Conservation (phyloP, 2,888 invertebrate genomes). For the Odontothrips loti region DNA sequence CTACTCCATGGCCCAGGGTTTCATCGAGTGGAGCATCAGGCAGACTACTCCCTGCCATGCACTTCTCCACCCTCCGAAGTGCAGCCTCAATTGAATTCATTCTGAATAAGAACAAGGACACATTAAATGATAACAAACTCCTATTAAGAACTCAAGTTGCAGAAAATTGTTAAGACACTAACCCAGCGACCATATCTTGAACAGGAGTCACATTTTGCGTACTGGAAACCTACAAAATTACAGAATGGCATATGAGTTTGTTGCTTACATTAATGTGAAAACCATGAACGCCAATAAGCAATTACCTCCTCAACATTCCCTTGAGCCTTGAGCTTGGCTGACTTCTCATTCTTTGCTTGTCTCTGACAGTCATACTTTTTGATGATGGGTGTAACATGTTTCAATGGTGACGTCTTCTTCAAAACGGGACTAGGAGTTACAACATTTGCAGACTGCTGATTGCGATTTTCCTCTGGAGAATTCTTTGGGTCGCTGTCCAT, state of each 20-base stretch:
- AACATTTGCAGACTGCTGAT: no score
- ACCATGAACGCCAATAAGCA: not conserved
- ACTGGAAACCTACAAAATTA: not conserved
- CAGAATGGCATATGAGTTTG: not conserved
- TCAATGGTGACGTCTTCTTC: conserved; percentile 36
- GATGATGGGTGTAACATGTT: conserved; percentile 36
- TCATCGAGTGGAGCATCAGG: not conserved
- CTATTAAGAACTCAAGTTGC: no score
- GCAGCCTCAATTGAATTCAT: conserved; percentile 5
- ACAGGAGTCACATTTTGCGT: not conserved
- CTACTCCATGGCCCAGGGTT: not conserved
- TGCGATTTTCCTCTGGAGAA: no score
- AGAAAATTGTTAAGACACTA: not conserved
- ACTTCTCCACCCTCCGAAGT: not conserved
- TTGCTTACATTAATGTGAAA: not conserved
- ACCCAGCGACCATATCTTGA: not conserved
- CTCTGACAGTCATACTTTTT: conserved; percentile 36
- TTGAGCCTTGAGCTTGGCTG: not conserved
- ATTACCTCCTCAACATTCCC: not conserved
- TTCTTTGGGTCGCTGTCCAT: no score
- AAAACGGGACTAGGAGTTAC: not conserved
- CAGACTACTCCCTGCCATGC: not conserved
- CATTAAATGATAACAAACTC: not conserved
- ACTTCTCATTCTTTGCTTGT: conserved; percentile 33
- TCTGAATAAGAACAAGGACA: not conserved